Base-by-base conservation (phyloP, 2,888 invertebrate genomes). In the Drosophila dives region DNA sequence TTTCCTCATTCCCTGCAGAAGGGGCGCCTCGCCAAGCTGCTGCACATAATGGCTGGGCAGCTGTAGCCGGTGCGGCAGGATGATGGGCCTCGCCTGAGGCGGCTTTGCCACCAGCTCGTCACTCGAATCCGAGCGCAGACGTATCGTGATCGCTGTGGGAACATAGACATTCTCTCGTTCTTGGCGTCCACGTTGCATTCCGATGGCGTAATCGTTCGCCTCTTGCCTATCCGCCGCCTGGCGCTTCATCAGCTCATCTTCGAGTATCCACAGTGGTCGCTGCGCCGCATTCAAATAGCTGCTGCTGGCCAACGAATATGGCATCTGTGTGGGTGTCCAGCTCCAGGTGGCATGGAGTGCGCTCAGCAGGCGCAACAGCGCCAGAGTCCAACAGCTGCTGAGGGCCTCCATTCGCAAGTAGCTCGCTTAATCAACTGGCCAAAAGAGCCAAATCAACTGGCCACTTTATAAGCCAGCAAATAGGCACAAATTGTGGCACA, bases 201-300 rank as follows among this genome's bases (percentile, higher is more conserved):
- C 4, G 64, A 17, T 7, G 62, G 23, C 54, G 26, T 26, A 23
- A 0, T 80, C 72, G 8, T 80, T 66, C n/a, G 58, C 40, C 32
- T 74, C 69, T 2, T 32, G 60, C 7, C 64, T 32, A 3, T 81
- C 77, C 8, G 58, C 68, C 0, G 72, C 53, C 32, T 76, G 75
- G 3, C 68, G 67, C 34, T 78, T 83, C 33, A 62, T 54, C 53
- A 84, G 80, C 56, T 84, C 82, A 51, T 92, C 92, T 42, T 92
- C 86, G 15, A 92, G 81, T 67, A 92, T 90, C 92, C 92, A 92
- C 0, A 92, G 74, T 3, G 92, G 92, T 0, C 89, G 86, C 45
- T 89, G 77, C 0, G 67, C 75, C 0, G 70, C 72, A 42, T 84
- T 80, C 56, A 92, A 51, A 59, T 89, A 91, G 48, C 45, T 80